A percentile compares a stretch with the other conserved stretches of the same genome.
phyloP scores from a whole-genome alignment of 30 jellyfish, hydroid and myxozoan species.

The Pseudorhiza aurosa region DNA sequence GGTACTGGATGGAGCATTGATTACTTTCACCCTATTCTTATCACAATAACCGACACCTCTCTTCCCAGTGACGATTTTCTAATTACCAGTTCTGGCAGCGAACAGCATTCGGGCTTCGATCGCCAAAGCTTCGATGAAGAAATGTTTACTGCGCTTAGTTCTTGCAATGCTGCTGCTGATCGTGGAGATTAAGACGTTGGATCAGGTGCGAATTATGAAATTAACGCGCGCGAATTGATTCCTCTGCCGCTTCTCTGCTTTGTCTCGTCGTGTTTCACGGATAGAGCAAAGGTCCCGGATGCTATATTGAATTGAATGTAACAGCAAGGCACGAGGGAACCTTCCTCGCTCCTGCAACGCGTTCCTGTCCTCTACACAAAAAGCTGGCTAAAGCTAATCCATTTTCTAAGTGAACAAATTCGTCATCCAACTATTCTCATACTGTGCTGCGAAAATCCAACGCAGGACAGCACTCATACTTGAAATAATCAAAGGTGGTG shows the following conservation, averaged over 20 bases:
- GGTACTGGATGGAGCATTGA: too few species aligned
- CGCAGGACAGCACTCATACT: too few species aligned
- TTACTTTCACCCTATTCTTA: too few species aligned
- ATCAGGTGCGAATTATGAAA: background rate
- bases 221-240: background rate
- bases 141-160: background rate
- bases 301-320: conserved; percentile 26
- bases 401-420: too few species aligned
- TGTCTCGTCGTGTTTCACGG: conserved; percentile 35
- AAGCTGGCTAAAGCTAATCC: too few species aligned
- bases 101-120: background rate
- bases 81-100: background rate
- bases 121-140: background rate
- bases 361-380: too few species aligned
- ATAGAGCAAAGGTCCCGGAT: conserved; percentile 30
- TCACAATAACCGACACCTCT: background rate
- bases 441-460: too few species aligned
- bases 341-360: too few species aligned
- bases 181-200: background rate
- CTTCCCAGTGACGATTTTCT: background rate
- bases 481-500: too few species aligned
- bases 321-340: background rate
- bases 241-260: conserved; percentile 17
- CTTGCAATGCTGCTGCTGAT: background rate
- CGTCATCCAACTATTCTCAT: too few species aligned